phyloP scores from a whole-genome alignment of 2,113 vertebrate genomes.

The Leucopsar rothschildi region DNA sequence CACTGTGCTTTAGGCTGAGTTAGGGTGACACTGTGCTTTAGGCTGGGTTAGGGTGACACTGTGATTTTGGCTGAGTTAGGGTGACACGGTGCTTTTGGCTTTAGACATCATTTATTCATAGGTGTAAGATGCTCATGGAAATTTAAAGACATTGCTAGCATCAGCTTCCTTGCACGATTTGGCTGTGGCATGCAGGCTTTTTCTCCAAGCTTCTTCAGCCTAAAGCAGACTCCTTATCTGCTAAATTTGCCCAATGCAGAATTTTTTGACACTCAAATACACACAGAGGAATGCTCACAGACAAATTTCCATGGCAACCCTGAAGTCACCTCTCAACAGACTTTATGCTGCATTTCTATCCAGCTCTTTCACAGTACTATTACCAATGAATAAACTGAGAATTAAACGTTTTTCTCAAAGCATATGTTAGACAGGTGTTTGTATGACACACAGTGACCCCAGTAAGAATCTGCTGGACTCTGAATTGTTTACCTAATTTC shows the following conservation, averaged over 20 bases:
- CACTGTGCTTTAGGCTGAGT: too few species aligned
- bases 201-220: neutral
- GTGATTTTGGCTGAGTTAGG: too few species aligned
- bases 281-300: neutral
- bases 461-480: neutral
- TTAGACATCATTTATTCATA: neutral
- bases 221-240: conserved; percentile 2
- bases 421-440: neutral
- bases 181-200: neutral
- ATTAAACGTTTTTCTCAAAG: neutral
- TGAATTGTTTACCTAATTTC: neutral
- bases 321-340: conserved; percentile 4
- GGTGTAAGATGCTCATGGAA: neutral
- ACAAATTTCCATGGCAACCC: conserved; percentile 55
- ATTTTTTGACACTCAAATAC: neutral
- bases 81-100: neutral
- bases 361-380: neutral
- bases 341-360: conserved; percentile 31
- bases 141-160: neutral
- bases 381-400: neutral
- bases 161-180: neutral
- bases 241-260: neutral
- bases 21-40: neutral
- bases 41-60: too few species aligned
- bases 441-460: neutral